Evolutionary conservation across 1,140 invertebrate species (phyloP), one percentile per base, ranked within the genome.

Genomic region (Chymomyza costata): DNA sequence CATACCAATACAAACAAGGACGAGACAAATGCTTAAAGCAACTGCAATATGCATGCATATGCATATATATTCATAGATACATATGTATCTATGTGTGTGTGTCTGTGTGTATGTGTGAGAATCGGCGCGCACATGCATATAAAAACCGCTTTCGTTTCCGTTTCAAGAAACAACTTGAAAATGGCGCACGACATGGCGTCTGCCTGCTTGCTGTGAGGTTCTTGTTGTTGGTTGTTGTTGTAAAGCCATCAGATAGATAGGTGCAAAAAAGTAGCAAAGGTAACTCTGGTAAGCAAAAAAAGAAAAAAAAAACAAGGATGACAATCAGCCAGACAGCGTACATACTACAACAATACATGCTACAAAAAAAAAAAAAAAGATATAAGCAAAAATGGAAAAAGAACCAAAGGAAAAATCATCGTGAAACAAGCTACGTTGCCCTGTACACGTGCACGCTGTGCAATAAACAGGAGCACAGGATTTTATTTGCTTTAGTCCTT

Each of bases 81-180:
- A 34, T 6, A 10, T 44, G 60, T 28, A 39, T 62, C 54, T 28
- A 32, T 55, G 53, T 43, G 48, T 56, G 60, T 63, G 48, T 43
- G 50, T 15, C 8, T 38, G 35, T 38, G 15, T 16, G 6, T 38
- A 3, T 38, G 35, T 38, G 5, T 15, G 13, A 6, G 35, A 14
- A 15, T 15, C 5, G 8, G 35, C 43, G 56, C 54, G 45, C 49
- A 78, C 62, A 78, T 78, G 71, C 66, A 78, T 78, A 71, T 70
- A 55, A 80, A 80, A 78, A 78, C 73, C 73, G 73, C 73, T 78
- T 70, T 66, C 73, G 71, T 78, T 78, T 78, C 73, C 71, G 71
- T 78, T 70, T 65, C 71, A 71, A 67, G 73, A 60, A 65, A 61
- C 58, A 78, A 67, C 73, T 78, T 62, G 54, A 80, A 78, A 78